Percentiles rank a stretch among this genome's conserved stretches.
phyloP scores from a whole-genome alignment of 2,797 vertebrate species.

The Sebastes dallii region DNA sequence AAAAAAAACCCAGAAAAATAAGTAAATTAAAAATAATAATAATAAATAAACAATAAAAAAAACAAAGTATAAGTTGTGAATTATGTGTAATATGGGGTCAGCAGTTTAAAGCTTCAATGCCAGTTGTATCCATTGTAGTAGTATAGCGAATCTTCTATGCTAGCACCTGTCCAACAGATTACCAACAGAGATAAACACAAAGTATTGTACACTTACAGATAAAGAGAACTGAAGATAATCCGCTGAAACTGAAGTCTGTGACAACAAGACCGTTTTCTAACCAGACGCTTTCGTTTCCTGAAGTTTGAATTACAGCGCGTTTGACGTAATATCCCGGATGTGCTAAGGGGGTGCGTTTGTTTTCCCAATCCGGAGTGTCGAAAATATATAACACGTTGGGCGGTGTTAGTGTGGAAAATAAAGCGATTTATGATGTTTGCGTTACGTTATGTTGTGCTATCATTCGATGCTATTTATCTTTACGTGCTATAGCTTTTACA shows the following conservation, averaged over 20 bases:
- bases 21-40: too few relatives aligned
- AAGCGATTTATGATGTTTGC: not conserved
- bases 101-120: rapidly evolving
- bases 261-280: slow-evolving; percentile 31
- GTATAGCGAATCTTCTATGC: too few relatives aligned
- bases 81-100: too few relatives aligned
- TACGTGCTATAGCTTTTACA: rapidly evolving
- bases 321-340: slow-evolving; percentile 59
- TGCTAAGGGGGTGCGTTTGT: not conserved
- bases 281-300: slow-evolving; percentile 65
- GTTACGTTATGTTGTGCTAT: too few relatives aligned
- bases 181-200: not conserved
- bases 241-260: not conserved
- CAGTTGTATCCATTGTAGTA: too few relatives aligned
- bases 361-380: rapidly evolving
- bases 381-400: rapidly evolving
- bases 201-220: slow-evolving; percentile 38
- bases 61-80: too few relatives aligned
- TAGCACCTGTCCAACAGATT: not conserved
- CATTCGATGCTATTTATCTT: rapidly evolving
- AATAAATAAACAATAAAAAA: too few relatives aligned
- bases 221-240: not conserved
- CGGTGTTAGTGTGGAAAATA: not conserved
- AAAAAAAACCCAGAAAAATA: too few relatives aligned
- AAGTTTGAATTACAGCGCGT: slow-evolving; percentile 77